Evolutionary conservation across 2,113 vertebrate genomes (phyloP).

Genomic region (Vidua chalybeata): DNA sequence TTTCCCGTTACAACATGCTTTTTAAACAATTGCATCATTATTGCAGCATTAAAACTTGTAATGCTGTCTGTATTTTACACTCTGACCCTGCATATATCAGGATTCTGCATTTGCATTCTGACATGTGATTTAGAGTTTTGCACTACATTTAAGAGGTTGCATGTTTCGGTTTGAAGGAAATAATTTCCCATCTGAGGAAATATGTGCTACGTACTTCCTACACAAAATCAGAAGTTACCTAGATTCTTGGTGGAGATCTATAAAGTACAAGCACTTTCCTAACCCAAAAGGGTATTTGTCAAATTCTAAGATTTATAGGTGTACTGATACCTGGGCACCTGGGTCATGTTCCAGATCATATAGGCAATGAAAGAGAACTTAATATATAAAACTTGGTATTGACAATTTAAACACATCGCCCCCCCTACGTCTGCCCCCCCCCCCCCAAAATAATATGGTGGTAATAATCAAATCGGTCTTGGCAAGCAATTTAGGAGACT

Average conservation of each 20-base stretch:
- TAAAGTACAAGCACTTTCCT: background rate
- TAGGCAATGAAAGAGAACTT: background rate
- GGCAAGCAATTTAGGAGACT: background rate
- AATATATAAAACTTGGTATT: background rate
- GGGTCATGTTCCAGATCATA: background rate
- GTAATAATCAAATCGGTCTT: background rate
- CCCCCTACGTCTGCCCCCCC: rapidly evolving
- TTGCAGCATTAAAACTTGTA: background rate
- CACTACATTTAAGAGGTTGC: background rate
- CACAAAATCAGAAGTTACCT: background rate
- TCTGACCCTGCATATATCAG: background rate
- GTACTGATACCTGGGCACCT: background rate
- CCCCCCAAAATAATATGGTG: background rate
- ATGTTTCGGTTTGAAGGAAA: background rate
- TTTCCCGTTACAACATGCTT: background rate
- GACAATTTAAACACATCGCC: background rate
- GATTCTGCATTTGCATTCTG: background rate
- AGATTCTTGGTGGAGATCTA: background rate
- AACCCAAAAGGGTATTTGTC: background rate
- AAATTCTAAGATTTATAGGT: background rate
- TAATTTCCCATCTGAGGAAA: background rate
- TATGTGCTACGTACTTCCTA: background rate
- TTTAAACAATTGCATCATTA: background rate
- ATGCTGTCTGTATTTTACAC: background rate
- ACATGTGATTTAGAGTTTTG: background rate